phyloP scores from a whole-genome alignment of 2,888 invertebrate genomes.

The Bhutanitis thaidina region DNA sequence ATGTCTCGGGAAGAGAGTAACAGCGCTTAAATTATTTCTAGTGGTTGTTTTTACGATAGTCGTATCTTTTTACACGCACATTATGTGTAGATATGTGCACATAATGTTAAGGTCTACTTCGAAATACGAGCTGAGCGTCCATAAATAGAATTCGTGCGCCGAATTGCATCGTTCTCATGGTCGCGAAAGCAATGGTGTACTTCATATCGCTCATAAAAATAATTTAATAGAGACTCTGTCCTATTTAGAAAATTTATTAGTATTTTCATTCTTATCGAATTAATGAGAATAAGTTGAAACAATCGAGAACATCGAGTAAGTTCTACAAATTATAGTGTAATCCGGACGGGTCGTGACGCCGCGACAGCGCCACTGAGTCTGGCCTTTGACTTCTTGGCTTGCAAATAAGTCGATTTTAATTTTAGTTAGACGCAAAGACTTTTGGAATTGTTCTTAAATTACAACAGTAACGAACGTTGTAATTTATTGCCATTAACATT shows the following conservation, averaged over 20 bases:
- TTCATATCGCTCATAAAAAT: background rate
- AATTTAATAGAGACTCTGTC: too few species aligned
- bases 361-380: constrained; percentile 59
- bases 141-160: constrained; percentile 73
- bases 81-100: constrained; percentile 72
- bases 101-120: constrained; percentile 68
- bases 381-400: constrained; percentile 55
- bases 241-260: too few species aligned
- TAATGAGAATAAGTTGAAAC: constrained; percentile 28
- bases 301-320: constrained; percentile 58
- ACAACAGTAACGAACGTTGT: background rate
- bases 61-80: constrained; percentile 77
- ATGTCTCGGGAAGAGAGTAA: constrained; percentile 71
- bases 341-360: constrained; percentile 43
- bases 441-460: background rate
- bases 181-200: background rate
- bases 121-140: constrained; percentile 57
- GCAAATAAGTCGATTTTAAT: constrained; percentile 32
- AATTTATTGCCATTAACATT: too few species aligned
- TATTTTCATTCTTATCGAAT: too few species aligned
- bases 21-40: constrained; percentile 78
- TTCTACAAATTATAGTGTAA: constrained; percentile 56
- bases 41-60: constrained; percentile 73
- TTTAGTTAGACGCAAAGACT: background rate
- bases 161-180: constrained; percentile 44